phyloP scores from a whole-genome alignment of 2,888 invertebrate genomes.

The Netelia inedita region DNA sequence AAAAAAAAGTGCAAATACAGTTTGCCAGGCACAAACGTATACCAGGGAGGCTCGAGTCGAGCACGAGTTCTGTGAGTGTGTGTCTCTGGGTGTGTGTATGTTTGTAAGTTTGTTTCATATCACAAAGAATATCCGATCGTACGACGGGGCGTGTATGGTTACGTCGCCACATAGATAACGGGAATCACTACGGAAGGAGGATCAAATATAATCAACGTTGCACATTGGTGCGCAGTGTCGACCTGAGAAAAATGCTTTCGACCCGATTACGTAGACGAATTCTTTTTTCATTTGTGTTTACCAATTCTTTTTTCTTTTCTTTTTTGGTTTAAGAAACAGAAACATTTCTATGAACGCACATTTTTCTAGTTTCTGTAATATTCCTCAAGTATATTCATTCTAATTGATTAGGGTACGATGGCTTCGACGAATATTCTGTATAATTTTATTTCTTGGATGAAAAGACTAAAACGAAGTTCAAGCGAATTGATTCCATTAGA shows the following conservation, averaged over 20 bases:
- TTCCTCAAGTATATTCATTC: too few relatives aligned
- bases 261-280: neutral
- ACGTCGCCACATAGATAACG: slow-evolving; percentile 41
- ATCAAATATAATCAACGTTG: slow-evolving; percentile 16
- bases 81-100: neutral
- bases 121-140: slow-evolving; percentile 42
- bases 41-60: too few relatives aligned
- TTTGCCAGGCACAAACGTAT: too few relatives aligned
- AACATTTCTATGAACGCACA: neutral
- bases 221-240: neutral
- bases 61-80: neutral
- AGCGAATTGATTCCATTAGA: slow-evolving; percentile 79
- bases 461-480: slow-evolving; percentile 34
- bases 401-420: too few relatives aligned
- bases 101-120: neutral
- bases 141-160: slow-evolving; percentile 57
- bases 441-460: neutral
- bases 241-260: neutral
- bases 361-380: too few relatives aligned
- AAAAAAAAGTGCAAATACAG: slow-evolving; percentile 38
- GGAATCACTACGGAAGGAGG: slow-evolving; percentile 35
- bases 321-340: slow-evolving; percentile 10
- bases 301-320: neutral
- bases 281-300: neutral
- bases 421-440: too few relatives aligned